Evolutionary conservation across 1,140 invertebrate species (phyloP), one percentile per base, ranked within the genome.

Genomic region (Stegodyphus dumicola): DNA sequence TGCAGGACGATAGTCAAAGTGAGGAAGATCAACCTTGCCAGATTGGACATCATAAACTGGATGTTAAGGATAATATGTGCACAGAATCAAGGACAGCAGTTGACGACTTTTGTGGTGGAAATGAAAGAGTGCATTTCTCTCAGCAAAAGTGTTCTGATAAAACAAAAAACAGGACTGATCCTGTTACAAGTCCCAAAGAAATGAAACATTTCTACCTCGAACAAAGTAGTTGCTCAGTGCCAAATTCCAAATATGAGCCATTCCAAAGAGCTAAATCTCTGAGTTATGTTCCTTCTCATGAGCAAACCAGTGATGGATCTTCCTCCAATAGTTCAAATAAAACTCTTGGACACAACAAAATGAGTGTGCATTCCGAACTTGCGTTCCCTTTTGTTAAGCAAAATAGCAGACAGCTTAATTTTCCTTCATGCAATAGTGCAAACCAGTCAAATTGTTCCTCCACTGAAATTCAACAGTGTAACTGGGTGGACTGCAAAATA

Each of bases 181-280:
- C 18, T 56, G 18, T 70, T n/a, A 53, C 48, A 49, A 60, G 71
- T 48, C 18, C 77, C 15, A 70, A 54, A n/a, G 52, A 69, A 51
- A 76, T 18, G 67, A 81, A 81, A 81, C 78, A 49, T 65, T 81
- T 81, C 81, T 85, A 85, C 81, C 81, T 85, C 81, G 53, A 65
- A n/a, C 71, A 53, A 52, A 85, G 74, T 64, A 85, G 33, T 60
- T 73, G 69, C 56, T 76, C 60, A 18, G 81, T 85, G 81, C 81
- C 81, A 85, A 85, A 85, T 17, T 76, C 73, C 65, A 76, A 11
- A 49, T 67, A 18, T 85, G 73, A 76, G 77, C 11, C 81, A 85
- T 85, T 85, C 81, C 81, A 85, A 85, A 85, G 53, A 75, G 66
- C 48, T 49, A 33, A 15, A 18, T 49, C 69, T 51, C 52, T 66